Conservation (phyloP, 2,113 vertebrate genomes). For the Salminus brasiliensis region DNA sequence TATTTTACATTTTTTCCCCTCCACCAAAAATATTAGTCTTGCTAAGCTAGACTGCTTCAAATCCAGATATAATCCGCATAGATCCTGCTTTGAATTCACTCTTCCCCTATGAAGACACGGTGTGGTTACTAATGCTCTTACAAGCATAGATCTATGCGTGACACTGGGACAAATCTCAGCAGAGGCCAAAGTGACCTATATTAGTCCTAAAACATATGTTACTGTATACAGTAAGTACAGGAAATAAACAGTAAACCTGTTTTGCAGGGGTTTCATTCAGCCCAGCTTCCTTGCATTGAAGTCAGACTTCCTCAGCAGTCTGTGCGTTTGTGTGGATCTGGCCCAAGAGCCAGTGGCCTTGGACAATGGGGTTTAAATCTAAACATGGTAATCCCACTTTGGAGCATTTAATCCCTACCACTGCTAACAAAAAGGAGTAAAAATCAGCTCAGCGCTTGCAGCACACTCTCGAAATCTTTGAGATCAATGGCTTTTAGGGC, state of each 20-base stretch:
- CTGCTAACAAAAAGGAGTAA: constrained; percentile 8
- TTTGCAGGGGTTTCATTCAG: not conserved
- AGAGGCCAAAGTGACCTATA: not conserved
- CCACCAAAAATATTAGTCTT: constrained; percentile 57
- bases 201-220: not conserved
- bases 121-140: constrained; percentile 62
- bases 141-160: constrained; percentile 25
- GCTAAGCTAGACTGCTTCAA: constrained; percentile 67
- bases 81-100: constrained; percentile 73
- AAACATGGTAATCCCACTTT: constrained; percentile 28
- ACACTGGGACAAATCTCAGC: not conserved
- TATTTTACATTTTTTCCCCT: constrained; percentile 49
- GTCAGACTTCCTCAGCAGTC: not conserved
- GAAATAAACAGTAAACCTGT: not conserved
- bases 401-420: constrained; percentile 24
- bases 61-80: constrained; percentile 71
- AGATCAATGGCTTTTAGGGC: constrained; percentile 53
- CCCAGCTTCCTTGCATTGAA: not conserved
- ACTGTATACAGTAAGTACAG: not conserved
- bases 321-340: not conserved
- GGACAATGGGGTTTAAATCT: constrained; percentile 31
- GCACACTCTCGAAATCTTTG: not conserved
- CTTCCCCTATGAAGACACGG: constrained; percentile 68
- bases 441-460: constrained; percentile 25
- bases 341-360: not conserved